Conservation (phyloP, 2,888 invertebrate species). For the Mesochorus sp. region DNA sequence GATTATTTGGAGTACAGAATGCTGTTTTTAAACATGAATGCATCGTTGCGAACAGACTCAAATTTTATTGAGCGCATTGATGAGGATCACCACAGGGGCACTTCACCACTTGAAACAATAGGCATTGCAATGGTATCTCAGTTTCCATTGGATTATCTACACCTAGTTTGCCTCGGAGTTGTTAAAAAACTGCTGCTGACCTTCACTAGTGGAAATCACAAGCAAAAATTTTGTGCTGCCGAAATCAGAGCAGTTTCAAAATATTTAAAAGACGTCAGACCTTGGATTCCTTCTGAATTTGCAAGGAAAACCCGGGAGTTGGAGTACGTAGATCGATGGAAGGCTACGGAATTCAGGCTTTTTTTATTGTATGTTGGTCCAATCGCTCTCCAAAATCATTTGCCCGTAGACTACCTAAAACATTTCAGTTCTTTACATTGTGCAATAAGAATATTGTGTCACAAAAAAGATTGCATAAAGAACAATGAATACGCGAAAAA, state of each 20-base stretch:
- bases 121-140: constrained; percentile 66
- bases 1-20: constrained; percentile 62
- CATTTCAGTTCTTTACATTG: constrained; percentile 48
- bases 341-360: constrained; percentile 52
- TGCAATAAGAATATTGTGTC: constrained; percentile 51
- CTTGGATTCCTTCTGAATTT: constrained; percentile 67
- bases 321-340: constrained; percentile 43
- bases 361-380: constrained; percentile 57
- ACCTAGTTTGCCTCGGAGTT: constrained; percentile 67
- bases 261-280: constrained; percentile 15
- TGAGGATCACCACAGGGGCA: constrained; percentile 65
- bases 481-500: constrained; percentile 41
- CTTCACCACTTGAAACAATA: constrained; percentile 60
- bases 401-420: not conserved
- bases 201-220: not conserved
- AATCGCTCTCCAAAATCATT: constrained; percentile 25
- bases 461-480: constrained; percentile 14
- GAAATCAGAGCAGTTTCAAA: constrained; percentile 15
- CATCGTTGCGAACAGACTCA: constrained; percentile 64
- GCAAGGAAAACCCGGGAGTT: constrained; percentile 66
- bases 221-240: not conserved
- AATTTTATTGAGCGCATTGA: constrained; percentile 62
- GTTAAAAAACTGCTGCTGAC: constrained; percentile 62
- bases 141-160: constrained; percentile 69
- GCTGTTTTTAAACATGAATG: constrained; percentile 59